A percentile compares a stretch with the other conserved stretches of the same genome.
Conservation (phyloP, 1,140 invertebrate species). For the Drosophila equinoxialis region DNA sequence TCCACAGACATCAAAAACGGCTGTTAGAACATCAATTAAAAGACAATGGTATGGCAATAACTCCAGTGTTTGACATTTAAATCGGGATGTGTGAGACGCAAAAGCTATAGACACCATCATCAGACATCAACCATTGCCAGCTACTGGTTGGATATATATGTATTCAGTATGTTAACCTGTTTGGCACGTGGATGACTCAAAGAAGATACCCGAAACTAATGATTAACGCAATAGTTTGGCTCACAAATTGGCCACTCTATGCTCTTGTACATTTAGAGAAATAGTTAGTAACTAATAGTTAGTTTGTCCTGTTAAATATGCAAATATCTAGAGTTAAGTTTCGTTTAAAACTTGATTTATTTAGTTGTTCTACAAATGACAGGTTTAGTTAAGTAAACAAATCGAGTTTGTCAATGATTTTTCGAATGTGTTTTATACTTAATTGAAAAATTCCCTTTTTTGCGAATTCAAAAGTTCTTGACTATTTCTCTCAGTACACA, state of each 20-base stretch:
- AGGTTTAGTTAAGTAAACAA: constrained; percentile 1
- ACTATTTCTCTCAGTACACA: constrained; percentile 1
- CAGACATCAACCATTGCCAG: too few species aligned
- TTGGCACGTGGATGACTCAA: constrained; percentile 38
- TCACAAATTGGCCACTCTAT: neutral
- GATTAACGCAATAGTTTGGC: constrained; percentile 30
- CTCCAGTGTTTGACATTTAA: constrained; percentile 20
- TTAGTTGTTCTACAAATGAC: constrained; percentile 5
- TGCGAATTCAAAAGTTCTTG: neutral
- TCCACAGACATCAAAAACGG: constrained; percentile 10
- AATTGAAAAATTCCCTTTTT: too few species aligned
- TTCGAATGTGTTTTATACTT: too few species aligned
- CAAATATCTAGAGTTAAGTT: neutral
- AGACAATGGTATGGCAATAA: constrained; percentile 8
- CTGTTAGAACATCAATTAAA: constrained; percentile 35
- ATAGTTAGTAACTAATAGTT: neutral
- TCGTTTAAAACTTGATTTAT: constrained; percentile 1
- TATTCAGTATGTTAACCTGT: constrained; percentile 22
- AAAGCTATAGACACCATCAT: neutral
- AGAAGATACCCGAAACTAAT: constrained; percentile 19
- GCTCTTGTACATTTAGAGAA: neutral
- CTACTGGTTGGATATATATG: constrained; percentile 2
- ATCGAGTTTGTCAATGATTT: neutral
- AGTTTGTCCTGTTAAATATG: neutral
- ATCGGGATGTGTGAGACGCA: neutral